These are phyloP conservation scores for Ichneumoninae sp. DNA, from an alignment of 2,888 invertebrate species.

Conservation along the genomic window DNA sequence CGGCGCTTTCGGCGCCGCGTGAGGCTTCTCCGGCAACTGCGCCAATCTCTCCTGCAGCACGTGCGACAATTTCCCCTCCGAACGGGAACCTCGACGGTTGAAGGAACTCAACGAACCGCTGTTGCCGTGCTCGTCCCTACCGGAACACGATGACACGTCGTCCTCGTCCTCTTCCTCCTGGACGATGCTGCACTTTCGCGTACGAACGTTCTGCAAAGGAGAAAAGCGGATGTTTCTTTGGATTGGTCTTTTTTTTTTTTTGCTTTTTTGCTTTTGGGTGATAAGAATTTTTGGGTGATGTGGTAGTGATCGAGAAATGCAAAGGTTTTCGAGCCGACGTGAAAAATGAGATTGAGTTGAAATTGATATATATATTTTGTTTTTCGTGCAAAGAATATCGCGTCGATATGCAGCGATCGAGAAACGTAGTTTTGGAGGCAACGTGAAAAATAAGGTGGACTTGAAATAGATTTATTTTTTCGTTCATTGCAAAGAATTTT, in stretches of 20 bases:
- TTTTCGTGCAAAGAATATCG: not conserved
- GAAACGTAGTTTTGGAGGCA: no score
- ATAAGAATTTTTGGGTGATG: not conserved
- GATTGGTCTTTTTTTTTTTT: conserved; percentile 9
- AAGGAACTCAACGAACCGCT: conserved; percentile 84
- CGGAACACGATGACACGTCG: conserved; percentile 87
- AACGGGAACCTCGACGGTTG: conserved; percentile 90
- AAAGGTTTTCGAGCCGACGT: not conserved
- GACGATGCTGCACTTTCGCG: conserved; percentile 95
- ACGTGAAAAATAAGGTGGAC: no score
- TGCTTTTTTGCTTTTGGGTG: conserved; percentile 25
- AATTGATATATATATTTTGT: not conserved
- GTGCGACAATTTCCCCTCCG: conserved; percentile 91
- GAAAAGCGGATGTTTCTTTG: conserved; percentile 55
- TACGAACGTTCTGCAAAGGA: conserved; percentile 85
- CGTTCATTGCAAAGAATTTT: not conserved
- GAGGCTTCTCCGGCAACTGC: conserved; percentile 86
- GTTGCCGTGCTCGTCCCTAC: conserved; percentile 85
- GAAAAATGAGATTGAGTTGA: not conserved
- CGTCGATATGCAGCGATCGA: no score
- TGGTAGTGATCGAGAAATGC: not conserved
- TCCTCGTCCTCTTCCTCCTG: conserved; percentile 97
- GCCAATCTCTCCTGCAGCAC: conserved; percentile 88
- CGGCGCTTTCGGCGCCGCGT: conserved; percentile 79
- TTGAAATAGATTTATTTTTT: not conserved